These are phyloP conservation scores for Sebastes matsubarae DNA, from an alignment of 2,797 vertebrate genomes.

Conservation along the genomic window DNA sequence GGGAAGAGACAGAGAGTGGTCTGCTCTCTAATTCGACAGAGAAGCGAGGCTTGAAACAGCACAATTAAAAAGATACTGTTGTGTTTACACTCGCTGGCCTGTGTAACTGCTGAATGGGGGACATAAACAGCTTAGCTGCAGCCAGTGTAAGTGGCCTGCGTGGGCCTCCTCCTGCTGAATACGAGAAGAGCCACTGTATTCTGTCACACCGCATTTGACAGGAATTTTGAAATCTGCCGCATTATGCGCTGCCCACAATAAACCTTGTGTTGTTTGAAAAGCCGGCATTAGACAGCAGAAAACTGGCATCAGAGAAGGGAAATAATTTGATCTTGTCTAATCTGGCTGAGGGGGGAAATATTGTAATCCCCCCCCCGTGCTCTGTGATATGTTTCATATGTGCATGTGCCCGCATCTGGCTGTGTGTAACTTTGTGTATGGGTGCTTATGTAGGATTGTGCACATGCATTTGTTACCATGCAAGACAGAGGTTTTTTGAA, in stretches of 20 bases:
- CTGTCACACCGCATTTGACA: conserved; percentile 80
- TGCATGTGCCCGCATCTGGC: conserved; percentile 24
- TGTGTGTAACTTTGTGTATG: conserved; percentile 41
- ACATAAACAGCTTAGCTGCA: conserved; percentile 86
- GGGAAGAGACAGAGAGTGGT: conserved; percentile 71
- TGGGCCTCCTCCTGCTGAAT: conserved; percentile 67
- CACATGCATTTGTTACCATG: conserved; percentile 46
- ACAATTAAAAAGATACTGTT: conserved; percentile 86
- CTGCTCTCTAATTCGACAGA: conserved; percentile 80
- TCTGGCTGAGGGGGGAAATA: conserved; percentile 75
- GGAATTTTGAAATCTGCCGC: conserved; percentile 81
- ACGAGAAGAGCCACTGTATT: conserved; percentile 66
- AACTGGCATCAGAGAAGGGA: conserved; percentile 76
- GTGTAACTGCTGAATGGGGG: conserved; percentile 84
- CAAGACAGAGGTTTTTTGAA: conserved; percentile 57
- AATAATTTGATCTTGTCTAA: conserved; percentile 87
- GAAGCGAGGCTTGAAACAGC: conserved; percentile 80
- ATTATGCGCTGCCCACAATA: conserved; percentile 78
- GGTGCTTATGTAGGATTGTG: conserved; percentile 30
- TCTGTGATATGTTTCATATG: conserved; percentile 46
- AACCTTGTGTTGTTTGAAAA: conserved; percentile 83
- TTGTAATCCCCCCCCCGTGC: conserved; percentile 74
- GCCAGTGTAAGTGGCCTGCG: conserved; percentile 78
- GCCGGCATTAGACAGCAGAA: conserved; percentile 82
- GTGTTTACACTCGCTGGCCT: conserved; percentile 85